Base-by-base conservation (phyloP, 2,888 invertebrate species). In the Leptura quadrifasciata region DNA sequence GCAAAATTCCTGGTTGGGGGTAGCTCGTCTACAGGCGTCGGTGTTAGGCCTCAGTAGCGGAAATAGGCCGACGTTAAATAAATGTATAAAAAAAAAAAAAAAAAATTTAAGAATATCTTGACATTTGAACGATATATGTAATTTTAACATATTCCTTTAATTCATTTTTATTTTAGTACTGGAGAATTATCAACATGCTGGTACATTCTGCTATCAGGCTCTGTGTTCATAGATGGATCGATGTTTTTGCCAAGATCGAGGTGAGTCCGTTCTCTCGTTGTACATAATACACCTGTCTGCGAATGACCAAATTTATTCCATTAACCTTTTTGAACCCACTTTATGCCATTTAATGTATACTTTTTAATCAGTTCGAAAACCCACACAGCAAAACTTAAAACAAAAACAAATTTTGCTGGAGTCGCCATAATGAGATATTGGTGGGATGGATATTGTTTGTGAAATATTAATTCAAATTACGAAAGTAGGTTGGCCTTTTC, bases 191-290 rank as follows among this genome's bases (percentile, higher is more conserved):
- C 94, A 80, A 93, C 94, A 82, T 94, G 95, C 88, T 96, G 95
- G 95, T 96, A 95, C 90, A 94, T 96, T 85, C 90, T 96, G 71
- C 91, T 96, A 75, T 93, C 94, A 57, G 96, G 96, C 70, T 95
- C 95, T 18, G 95, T 96, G 71, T 95, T 95, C 91, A 95, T 96
- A 89, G 95, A 95, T 89, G 95, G 95, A 63, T 94, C 95, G 83
- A 95, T 96, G 94, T 95, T 94, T 88, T 91, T 95, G 81, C 95
- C 95, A n/a, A 91, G 93, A 83, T 94, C 94, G 89, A 94, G 94
- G 94, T 94, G 90, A 91, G 91, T 86, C 57, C 24, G 55, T 55
- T 60, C 39, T 21, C 20, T n/a, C 20, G 5, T 63, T 57, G 20
- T 20, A 20, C 8, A 20, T 57, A 21, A 18, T 9, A 52, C 21